phyloP scores from a whole-genome alignment of 2,113 vertebrate genomes.

The Leucosticte australis region DNA sequence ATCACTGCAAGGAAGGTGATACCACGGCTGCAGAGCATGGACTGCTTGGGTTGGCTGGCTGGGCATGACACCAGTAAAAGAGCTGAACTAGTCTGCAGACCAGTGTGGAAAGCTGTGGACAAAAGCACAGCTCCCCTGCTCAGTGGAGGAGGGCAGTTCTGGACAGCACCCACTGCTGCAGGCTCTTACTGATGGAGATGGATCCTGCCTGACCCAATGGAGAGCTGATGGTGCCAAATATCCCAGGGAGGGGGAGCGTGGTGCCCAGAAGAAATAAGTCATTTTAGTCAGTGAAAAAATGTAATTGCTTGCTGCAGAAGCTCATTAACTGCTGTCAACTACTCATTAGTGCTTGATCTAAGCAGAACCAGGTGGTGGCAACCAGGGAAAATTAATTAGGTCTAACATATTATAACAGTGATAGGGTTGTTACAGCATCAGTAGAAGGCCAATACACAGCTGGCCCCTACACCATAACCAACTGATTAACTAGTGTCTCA shows the following conservation, averaged over 20 bases:
- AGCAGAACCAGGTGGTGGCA: constrained; percentile 22
- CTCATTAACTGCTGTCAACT: constrained; percentile 25
- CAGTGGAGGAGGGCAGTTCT: background rate
- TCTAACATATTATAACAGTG: background rate
- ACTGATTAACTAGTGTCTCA: background rate
- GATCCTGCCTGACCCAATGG: background rate
- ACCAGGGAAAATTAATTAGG: constrained; percentile 35
- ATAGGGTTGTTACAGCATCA: background rate
- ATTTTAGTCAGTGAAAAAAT: background rate
- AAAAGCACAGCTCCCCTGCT: background rate
- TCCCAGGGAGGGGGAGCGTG: background rate
- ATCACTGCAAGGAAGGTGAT: background rate
- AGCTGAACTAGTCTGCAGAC: background rate
- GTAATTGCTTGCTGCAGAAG: background rate
- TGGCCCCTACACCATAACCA: background rate
- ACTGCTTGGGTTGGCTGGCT: background rate
- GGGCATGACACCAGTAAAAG: background rate
- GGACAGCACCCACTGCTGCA: background rate
- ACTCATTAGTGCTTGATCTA: constrained; percentile 26
- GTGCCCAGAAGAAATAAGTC: background rate
- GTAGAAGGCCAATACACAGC: background rate
- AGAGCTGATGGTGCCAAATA: background rate
- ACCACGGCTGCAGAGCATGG: rapidly evolving
- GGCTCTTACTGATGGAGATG: background rate
- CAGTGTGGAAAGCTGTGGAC: background rate